A percentile compares a stretch with the other conserved stretches of the same genome.
These are phyloP conservation scores for Peucedramus taeniatus DNA, from an alignment of 2,113 vertebrate genomes.

Conservation along the genomic window DNA sequence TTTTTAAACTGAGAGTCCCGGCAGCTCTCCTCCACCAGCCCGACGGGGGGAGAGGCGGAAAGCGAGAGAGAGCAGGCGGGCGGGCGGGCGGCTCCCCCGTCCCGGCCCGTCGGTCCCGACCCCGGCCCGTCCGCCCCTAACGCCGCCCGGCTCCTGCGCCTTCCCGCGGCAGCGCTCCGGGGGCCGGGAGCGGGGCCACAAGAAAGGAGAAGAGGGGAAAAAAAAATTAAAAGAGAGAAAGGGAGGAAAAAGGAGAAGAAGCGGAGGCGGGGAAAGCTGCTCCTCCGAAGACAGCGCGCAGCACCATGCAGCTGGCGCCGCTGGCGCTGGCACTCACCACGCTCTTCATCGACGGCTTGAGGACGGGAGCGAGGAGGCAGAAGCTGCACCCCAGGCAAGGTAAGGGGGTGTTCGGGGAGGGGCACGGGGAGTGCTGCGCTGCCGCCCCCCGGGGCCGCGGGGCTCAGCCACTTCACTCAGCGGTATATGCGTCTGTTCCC, in stretches of 20 bases:
- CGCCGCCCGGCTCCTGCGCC: background rate
- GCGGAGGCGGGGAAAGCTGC: constrained; percentile 37
- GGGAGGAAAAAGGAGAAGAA: background rate
- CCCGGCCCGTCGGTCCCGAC: constrained; percentile 10
- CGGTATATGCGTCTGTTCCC: constrained; percentile 11
- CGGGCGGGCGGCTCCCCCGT: constrained; percentile 6
- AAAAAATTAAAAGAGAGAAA: background rate
- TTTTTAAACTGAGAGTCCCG: constrained; percentile 45
- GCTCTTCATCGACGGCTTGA: constrained; percentile 82
- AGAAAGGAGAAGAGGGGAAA: background rate
- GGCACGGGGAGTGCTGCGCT: background rate
- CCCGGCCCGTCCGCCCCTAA: constrained; percentile 4
- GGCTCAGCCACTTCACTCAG: background rate
- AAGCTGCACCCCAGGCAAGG: constrained; percentile 83
- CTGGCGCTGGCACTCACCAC: constrained; percentile 86
- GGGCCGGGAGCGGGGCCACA: background rate
- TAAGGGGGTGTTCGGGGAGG: constrained; percentile 65
- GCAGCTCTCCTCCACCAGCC: constrained; percentile 30
- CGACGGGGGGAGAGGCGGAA: constrained; percentile 38
- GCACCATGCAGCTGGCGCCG: constrained; percentile 93
- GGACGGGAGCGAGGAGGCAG: constrained; percentile 70
- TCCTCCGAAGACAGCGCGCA: constrained; percentile 66
- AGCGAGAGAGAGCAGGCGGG: constrained; percentile 30
- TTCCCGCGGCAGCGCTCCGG: background rate
- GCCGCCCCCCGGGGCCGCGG: background rate